Evolutionary conservation across 2,113 vertebrate genomes (phyloP).

Genomic region (Aepyceros melampus): DNA sequence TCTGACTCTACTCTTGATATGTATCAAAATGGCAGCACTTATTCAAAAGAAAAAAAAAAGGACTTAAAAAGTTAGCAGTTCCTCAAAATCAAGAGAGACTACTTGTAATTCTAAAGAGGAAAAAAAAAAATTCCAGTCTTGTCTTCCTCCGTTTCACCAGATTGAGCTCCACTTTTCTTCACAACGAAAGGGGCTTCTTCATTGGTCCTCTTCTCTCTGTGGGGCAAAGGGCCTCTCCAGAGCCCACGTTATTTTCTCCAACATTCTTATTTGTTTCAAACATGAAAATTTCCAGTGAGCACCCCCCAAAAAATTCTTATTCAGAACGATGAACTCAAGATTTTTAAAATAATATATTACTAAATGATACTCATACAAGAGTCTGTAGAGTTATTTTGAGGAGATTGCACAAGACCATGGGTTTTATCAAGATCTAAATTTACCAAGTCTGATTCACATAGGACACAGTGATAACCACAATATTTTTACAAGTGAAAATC

Average conservation of each 20-base stretch:
- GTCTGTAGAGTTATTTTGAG: neutral
- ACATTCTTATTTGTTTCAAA: neutral
- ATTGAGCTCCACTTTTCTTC: neutral
- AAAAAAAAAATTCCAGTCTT: neutral
- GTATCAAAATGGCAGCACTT: neutral
- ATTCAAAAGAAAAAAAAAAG: neutral
- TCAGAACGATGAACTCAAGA: neutral
- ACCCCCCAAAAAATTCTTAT: neutral
- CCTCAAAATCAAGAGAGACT: neutral
- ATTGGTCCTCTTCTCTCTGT: neutral
- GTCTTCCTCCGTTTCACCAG: neutral
- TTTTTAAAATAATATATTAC: neutral
- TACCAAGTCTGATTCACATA: neutral
- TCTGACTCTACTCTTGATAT: neutral
- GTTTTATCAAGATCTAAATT: neutral
- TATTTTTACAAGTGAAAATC: neutral
- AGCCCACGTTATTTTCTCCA: neutral
- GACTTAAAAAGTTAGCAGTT: neutral
- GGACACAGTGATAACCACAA: neutral
- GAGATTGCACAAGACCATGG: neutral
- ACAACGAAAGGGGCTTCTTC: neutral
- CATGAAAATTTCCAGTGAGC: neutral
- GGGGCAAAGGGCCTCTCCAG: rapidly evolving
- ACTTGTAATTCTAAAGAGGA: neutral
- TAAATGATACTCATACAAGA: neutral